A percentile compares a stretch with the other conserved stretches of the same genome.
Evolutionary conservation across 2,113 vertebrate genomes (phyloP).

Genomic region (Ornithorhynchus anatinus): DNA sequence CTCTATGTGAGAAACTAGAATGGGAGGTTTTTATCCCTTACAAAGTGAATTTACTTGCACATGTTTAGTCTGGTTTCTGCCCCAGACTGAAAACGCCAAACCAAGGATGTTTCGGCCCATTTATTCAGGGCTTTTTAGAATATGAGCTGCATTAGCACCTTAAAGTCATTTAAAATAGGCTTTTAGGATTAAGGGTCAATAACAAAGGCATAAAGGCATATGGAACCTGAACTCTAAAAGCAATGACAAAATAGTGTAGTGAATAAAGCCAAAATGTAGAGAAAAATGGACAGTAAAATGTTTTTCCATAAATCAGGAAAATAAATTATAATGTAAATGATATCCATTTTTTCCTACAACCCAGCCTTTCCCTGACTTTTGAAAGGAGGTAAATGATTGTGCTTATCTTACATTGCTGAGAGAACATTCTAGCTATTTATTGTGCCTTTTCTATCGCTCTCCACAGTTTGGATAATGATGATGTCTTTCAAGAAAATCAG

Average conservation of each 20-base stretch:
- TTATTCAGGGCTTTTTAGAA: background rate
- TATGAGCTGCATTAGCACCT: background rate
- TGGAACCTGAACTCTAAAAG: background rate
- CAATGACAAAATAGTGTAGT: background rate
- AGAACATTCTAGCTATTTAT: background rate
- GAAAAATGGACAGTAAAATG: background rate
- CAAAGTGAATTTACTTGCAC: background rate
- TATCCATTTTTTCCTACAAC: background rate
- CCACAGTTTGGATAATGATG: no score
- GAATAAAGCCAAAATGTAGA: background rate
- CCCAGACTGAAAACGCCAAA: background rate
- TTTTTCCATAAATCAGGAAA: background rate
- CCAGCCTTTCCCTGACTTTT: background rate
- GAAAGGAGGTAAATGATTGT: background rate
- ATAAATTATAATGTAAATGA: background rate
- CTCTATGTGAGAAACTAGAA: background rate
- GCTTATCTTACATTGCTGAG: background rate
- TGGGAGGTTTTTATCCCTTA: background rate
- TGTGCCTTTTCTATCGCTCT: no score
- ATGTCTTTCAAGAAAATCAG: no score
- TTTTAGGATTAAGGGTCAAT: conserved; percentile 14
- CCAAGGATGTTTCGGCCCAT: background rate
- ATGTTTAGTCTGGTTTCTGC: background rate
- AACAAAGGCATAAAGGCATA: background rate
- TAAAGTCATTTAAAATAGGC: background rate